phyloP scores from a whole-genome alignment of 2,797 vertebrate species.

The Lacerta bilineata region DNA sequence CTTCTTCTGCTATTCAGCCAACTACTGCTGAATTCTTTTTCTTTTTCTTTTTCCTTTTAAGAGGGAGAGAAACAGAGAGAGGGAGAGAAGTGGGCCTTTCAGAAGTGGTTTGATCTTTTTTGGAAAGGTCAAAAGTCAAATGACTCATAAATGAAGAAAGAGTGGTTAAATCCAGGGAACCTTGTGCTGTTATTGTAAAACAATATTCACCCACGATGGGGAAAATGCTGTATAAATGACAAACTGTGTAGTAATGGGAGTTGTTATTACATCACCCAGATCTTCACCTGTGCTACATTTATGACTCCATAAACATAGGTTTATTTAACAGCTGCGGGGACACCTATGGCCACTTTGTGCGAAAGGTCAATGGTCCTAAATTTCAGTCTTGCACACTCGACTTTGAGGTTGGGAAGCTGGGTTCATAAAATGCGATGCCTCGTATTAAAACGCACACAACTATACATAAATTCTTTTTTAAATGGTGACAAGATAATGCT shows the following conservation, averaged over 20 bases:
- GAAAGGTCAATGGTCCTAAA: constrained; percentile 74
- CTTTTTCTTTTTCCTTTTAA: neutral
- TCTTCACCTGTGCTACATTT: constrained; percentile 79
- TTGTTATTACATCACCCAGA: constrained; percentile 80
- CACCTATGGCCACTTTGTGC: constrained; percentile 69
- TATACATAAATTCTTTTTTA: constrained; percentile 21
- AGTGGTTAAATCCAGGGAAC: constrained; percentile 85
- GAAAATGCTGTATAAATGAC: constrained; percentile 84
- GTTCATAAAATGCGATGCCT: constrained; percentile 62
- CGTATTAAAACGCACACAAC: constrained; percentile 42
- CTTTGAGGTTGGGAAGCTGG: constrained; percentile 42
- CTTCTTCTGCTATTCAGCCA: constrained; percentile 82
- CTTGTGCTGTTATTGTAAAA: constrained; percentile 86
- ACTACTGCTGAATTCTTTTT: constrained; percentile 75
- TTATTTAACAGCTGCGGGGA: constrained; percentile 80
- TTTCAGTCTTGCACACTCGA: constrained; percentile 60
- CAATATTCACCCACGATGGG: constrained; percentile 81
- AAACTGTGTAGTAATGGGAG: constrained; percentile 78
- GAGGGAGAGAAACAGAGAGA: neutral
- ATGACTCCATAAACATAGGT: constrained; percentile 77
- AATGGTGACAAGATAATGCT: neutral
- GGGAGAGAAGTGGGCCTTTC: constrained; percentile 80
- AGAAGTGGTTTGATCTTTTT: constrained; percentile 88
- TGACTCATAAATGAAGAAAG: constrained; percentile 87
- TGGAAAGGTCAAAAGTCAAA: constrained; percentile 84